Conservation (phyloP, 2,797 vertebrate genomes). For the Kryptopterus vitreolus region DNA sequence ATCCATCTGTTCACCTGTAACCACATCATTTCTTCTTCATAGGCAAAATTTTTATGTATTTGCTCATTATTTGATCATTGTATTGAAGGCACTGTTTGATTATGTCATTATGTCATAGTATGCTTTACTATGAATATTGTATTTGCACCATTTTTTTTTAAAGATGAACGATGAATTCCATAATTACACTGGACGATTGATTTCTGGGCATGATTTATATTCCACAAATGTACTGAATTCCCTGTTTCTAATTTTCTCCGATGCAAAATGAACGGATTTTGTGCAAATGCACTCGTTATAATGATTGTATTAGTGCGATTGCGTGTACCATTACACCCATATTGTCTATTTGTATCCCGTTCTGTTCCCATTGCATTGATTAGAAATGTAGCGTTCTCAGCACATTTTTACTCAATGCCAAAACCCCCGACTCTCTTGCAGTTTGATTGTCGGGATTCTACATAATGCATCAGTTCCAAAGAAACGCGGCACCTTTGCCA, state of each 20-base stretch:
- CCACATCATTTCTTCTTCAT: neutral
- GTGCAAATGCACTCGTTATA: too few relatives aligned
- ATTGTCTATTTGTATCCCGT: neutral
- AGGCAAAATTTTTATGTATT: too few relatives aligned
- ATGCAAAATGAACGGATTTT: too few relatives aligned
- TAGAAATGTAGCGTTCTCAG: constrained; percentile 9
- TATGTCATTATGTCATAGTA: too few relatives aligned
- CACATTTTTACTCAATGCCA: neutral
- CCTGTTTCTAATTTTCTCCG: neutral
- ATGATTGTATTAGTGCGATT: too few relatives aligned
- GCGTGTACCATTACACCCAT: too few relatives aligned
- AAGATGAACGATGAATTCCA: neutral
- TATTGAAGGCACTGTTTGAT: neutral
- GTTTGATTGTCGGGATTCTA: neutral
- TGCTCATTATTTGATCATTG: neutral
- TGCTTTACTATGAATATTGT: neutral
- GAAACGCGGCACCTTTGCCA: neutral
- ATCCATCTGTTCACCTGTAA: neutral
- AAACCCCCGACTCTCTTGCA: neutral
- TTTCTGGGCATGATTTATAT: too few relatives aligned
- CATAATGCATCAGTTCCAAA: neutral
- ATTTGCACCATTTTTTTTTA: neutral
- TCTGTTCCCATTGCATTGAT: neutral
- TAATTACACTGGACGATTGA: neutral
- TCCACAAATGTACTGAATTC: neutral